phyloP scores from a whole-genome alignment of 2,888 invertebrate genomes.

The Eupsilia transversa region DNA sequence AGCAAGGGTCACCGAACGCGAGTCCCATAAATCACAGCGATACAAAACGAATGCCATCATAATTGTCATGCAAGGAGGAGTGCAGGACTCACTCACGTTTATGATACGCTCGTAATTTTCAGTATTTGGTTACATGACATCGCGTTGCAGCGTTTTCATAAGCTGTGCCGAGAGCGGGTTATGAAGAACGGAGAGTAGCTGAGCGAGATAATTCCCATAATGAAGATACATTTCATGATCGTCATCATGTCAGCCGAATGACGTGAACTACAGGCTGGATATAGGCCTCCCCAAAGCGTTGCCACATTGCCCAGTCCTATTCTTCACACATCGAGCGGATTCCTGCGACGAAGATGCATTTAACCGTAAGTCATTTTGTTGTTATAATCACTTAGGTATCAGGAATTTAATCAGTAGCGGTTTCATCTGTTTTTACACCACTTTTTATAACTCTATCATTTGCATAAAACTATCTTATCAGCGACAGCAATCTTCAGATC shows the following conservation, averaged over 20 bases:
- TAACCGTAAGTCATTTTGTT: not conserved
- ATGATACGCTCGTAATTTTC: slow-evolving; percentile 75
- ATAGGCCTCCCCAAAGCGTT: not conserved
- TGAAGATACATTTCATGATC: not conserved
- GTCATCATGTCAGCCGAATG: no score
- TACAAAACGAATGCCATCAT: slow-evolving; percentile 65
- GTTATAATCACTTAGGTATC: slow-evolving; percentile 7
- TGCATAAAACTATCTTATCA: slow-evolving; percentile 23
- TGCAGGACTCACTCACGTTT: slow-evolving; percentile 72
- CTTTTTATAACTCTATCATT: slow-evolving; percentile 41
- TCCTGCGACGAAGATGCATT: not conserved
- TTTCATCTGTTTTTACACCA: slow-evolving; percentile 7
- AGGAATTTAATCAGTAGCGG: slow-evolving; percentile 16
- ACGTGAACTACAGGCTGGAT: not conserved
- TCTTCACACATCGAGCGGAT: not conserved
- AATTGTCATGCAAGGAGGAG: slow-evolving; percentile 68
- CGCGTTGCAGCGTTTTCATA: not conserved
- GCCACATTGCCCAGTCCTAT: not conserved
- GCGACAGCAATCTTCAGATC: slow-evolving; percentile 31
- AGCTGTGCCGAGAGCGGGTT: slow-evolving; percentile 42
- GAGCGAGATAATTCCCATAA: not conserved
- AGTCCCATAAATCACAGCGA: slow-evolving; percentile 62
- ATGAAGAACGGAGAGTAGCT: not conserved
- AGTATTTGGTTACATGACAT: slow-evolving; percentile 73
- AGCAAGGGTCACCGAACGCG: slow-evolving; percentile 59